Base-by-base conservation (phyloP, 2,888 invertebrate species). In the Drosophila ochracea region DNA sequence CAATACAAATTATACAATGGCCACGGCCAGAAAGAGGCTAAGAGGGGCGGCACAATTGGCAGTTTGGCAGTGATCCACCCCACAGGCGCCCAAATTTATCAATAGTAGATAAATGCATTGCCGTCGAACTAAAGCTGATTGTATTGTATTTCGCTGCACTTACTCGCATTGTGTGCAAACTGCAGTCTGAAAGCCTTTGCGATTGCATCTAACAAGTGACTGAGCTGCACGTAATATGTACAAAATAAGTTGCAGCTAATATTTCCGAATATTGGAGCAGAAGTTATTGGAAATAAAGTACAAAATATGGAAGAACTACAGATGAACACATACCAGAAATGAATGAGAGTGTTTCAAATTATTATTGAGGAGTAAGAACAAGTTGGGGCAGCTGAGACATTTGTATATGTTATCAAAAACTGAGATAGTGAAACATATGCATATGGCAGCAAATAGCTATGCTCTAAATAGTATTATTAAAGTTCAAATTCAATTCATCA, bases 1-100 rank as follows among this genome's bases (percentile, higher is more conserved):
- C 68, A 87, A 82, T 87, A 87, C 70, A 84, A 83, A 83, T 87
- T 83, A 84, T 78, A 87, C 84, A 85, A 87, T 83, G 67, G 11
- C 35, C 35, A 35, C 41, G 30, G 58, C 41, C 21, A 50, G 31
- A 49, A 30, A 53, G 37, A 28, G 11, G 28, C 50, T 25, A 41
- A 25, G 47, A 13, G 21, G n/a, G 37, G 21, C 4, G 25, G 25
- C 28, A 41, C 50, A 19, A 53, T n/a, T 53, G 30, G 19, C 25
- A 11, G n/a, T 39, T n/a, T 53, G 30, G 19, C 25, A 11, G n/a
- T 39, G 58, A 43, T 37, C 37, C 62, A 62, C 43, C 59, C 74
- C 37, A 64, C 37, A 52, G 64, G 53, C 72, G 73, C 60, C 69
- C 33, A 69, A 78, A 78, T 68, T 50, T 64, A 80, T 71, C 78